Conservation (phyloP, 2,797 vertebrate genomes). For the Danio jaintianensis region DNA sequence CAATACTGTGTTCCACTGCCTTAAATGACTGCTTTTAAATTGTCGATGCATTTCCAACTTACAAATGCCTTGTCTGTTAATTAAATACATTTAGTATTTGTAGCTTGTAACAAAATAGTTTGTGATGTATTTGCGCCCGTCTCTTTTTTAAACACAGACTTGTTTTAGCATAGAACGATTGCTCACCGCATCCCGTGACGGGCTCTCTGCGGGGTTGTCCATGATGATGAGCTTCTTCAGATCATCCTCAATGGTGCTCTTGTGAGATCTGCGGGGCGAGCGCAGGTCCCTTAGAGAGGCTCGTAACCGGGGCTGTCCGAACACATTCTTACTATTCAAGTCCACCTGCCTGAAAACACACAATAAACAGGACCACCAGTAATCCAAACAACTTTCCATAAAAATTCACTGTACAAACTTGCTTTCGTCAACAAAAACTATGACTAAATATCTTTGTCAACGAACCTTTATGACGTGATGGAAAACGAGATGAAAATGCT, state of each 20-base stretch:
- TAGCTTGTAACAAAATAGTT: too few relatives aligned
- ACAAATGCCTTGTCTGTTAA: too few relatives aligned
- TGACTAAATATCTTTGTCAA: too few relatives aligned
- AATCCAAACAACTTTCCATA: background rate
- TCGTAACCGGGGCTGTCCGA: constrained; percentile 89
- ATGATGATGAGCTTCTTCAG: constrained; percentile 94
- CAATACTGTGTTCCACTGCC: too few relatives aligned
- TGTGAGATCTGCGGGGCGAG: constrained; percentile 88
- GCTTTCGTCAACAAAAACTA: too few relatives aligned
- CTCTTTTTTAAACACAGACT: too few relatives aligned
- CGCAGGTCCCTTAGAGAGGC: constrained; percentile 92
- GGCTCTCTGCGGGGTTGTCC: constrained; percentile 82
- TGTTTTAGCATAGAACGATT: background rate
- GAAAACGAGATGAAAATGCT: too few relatives aligned
- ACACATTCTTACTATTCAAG: constrained; percentile 88
- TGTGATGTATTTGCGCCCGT: too few relatives aligned
- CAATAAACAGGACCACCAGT: background rate
- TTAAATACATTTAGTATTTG: too few relatives aligned
- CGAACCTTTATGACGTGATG: too few relatives aligned
- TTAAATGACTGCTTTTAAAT: too few relatives aligned
- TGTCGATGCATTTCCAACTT: too few relatives aligned
- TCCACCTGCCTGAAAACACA: constrained; percentile 84
- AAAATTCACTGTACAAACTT: background rate
- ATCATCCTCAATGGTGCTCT: constrained; percentile 93
- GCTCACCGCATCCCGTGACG: constrained; percentile 78